Base-by-base conservation (phyloP, 2,888 invertebrate genomes). In the Eupithecia dodoneata region DNA sequence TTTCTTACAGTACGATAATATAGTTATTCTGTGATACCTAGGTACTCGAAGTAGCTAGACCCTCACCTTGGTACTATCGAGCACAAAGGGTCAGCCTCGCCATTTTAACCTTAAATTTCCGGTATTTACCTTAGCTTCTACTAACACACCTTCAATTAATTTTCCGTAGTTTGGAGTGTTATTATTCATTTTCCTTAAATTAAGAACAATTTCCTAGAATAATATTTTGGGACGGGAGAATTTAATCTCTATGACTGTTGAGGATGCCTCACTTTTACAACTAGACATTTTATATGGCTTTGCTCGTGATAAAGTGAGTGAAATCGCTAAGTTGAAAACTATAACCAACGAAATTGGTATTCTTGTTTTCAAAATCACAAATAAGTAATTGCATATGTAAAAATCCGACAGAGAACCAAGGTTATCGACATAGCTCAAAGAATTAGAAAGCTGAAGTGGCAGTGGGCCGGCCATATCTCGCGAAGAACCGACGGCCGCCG, bases 171-270 rank as follows among this genome's bases (percentile, higher is more conserved):
- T 72, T 47, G 13, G 67, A 65, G 52, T 77, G 71, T 77, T 77
- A 75, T 78, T 75, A 59, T 73, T 78, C 55, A 78, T 73, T 76
- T 76, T 72, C 73, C 47, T 47, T 42, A 63, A 74, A 72, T 71
- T 59, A 52, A 66, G 65, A 13, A 75, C 73, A 76, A 72, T 78
- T 76, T 44, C 67, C 30, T 74, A 41, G 5, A 74, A 78, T 72
- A 76, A 75, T 75, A 78, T 78, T 78, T 74, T 69, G 47, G 18
- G 13, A 71, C 9, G 42, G 41, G 18, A 71, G 41, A 52, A 52
- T 52, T 69, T 69, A 71, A 41, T 52, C 18, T 69, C n/a, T 66
- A 3, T 15, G 15, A 41, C 15, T 41, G 65, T 7, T 66, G 42
- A 42, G 13, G 66, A 9, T 42, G 66, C 13, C 7, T 42, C 30